Evolutionary conservation across 2,113 vertebrate species (phyloP), one percentile per base, ranked within the genome.

Genomic region (Galeopterus variegatus): DNA sequence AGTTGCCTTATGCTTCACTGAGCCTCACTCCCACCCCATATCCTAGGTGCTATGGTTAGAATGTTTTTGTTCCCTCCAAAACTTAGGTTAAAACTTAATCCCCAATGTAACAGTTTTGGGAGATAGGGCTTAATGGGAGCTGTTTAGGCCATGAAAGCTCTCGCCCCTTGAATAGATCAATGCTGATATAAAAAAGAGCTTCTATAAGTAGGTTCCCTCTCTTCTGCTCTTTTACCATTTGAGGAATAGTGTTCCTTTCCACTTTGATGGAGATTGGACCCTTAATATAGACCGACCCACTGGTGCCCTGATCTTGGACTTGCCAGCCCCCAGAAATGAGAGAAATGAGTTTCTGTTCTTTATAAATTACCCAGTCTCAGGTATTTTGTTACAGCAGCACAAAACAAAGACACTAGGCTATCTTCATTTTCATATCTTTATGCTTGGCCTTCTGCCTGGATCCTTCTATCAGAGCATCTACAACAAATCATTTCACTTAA

Each of bases 171-270:
- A 65, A 14, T 19, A n/a, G 11, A 56, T 45, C n/a, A 76, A 33
- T 76, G 13, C 36, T 76, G 26, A 24, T 54, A 14, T 41, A 77
- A 52, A 24, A 36, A 13, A 62, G 4, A 70, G 31, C 4, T 62
- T 81, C 3, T 1, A 3, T 48, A 26, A 13, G 2, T 60, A 5
- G 17, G 12, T 64, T 18, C 33, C 26, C 21, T 9, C 4, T 21
- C 12, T 52, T 84, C 48, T 65, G 8, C 26, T 21, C 12, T 52
- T 84, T n/a, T 65, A 5, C 26, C 8, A 13, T 41, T 0, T 36
- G n/a, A 26, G 19, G 33, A 70, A 45, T 3, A 13, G 2, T 13
- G 1, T 12, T 21, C 1, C 3, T 8, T 15, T 14, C 60, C 8
- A 24, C 21, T 33, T 54, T 52, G 14, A 50, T 2, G 23, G 4